Evolutionary conservation across 2,113 vertebrate genomes (phyloP).

Genomic region (Aepyceros melampus): DNA sequence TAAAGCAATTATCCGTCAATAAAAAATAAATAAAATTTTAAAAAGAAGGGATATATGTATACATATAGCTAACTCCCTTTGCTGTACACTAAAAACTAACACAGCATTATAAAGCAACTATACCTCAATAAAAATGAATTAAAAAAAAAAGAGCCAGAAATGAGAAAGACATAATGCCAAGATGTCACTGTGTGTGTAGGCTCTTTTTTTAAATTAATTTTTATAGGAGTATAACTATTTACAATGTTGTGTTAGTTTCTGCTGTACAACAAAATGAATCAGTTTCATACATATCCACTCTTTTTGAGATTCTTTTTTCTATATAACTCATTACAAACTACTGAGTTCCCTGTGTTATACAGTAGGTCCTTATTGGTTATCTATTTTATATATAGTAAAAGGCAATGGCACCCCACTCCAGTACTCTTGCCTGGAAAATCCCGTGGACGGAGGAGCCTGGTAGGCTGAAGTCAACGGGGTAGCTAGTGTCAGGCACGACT

Average conservation of each 20-base stretch:
- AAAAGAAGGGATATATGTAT: neutral
- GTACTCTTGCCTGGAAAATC: too few species aligned
- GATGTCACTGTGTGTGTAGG: neutral
- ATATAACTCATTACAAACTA: neutral
- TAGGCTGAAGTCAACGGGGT: too few species aligned
- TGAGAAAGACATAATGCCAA: neutral
- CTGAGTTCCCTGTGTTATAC: neutral
- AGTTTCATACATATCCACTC: neutral
- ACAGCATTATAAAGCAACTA: neutral
- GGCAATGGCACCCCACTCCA: too few species aligned
- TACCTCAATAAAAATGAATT: neutral
- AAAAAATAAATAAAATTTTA: neutral
- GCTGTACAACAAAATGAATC: neutral
- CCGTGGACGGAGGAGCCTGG: too few species aligned
- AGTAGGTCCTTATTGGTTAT: neutral
- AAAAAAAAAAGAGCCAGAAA: neutral
- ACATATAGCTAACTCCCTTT: neutral
- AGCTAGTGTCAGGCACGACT: too few species aligned
- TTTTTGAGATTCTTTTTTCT: neutral
- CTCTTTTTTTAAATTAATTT: neutral
- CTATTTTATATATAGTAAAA: neutral
- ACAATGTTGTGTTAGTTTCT: neutral
- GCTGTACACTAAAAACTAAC: neutral
- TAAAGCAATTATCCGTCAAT: neutral
- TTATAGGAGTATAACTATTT: neutral